These are phyloP conservation scores for Paraplagusia blochii DNA, from an alignment of 2,113 vertebrate genomes.

Conservation along the genomic window DNA sequence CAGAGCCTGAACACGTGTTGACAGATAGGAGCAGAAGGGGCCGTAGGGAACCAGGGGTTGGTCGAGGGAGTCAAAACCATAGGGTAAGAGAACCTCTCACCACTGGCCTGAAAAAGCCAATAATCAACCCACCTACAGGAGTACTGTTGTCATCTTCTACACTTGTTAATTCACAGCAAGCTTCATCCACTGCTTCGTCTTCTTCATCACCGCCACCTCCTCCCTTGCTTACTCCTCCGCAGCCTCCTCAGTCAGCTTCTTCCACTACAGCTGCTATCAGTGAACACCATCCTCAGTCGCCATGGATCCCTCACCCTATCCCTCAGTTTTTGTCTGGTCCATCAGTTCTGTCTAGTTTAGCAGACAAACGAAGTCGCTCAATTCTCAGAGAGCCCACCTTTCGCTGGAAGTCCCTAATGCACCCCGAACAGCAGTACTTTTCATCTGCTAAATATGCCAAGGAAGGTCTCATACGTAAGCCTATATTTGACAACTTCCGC, in stretches of 20 bases:
- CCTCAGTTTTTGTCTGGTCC: conserved; percentile 83
- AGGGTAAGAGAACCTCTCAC: conserved; percentile 74
- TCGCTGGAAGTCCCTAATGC: conserved; percentile 90
- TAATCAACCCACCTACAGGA: conserved; percentile 78
- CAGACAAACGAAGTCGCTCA: conserved; percentile 88
- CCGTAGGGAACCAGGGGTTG: conserved; percentile 76
- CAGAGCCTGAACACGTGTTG: conserved; percentile 68
- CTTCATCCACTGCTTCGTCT: conserved; percentile 81
- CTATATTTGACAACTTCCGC: conserved; percentile 96
- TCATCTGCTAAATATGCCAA: conserved; percentile 99
- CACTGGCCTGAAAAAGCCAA: conserved; percentile 78
- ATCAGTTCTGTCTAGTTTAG: conserved; percentile 77
- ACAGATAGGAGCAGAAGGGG: conserved; percentile 74
- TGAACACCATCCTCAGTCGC: conserved; percentile 84
- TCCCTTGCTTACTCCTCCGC: conserved; percentile 84
- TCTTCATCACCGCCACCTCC: conserved; percentile 92
- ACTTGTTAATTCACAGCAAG: conserved; percentile 77
- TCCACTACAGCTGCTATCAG: conserved; percentile 70
- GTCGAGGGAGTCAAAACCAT: conserved; percentile 62
- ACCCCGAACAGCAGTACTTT: conserved; percentile 90
- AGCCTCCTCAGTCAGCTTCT: conserved; percentile 75
- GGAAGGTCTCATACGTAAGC: conserved; percentile 97
- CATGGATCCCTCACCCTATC: conserved; percentile 92
- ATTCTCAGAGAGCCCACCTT: conserved; percentile 95
- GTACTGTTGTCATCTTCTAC: conserved; percentile 80